A percentile compares a stretch with the other conserved stretches of the same genome.
Evolutionary conservation across 1,140 invertebrate species (phyloP).

Genomic region (Andricus grossulariae): DNA sequence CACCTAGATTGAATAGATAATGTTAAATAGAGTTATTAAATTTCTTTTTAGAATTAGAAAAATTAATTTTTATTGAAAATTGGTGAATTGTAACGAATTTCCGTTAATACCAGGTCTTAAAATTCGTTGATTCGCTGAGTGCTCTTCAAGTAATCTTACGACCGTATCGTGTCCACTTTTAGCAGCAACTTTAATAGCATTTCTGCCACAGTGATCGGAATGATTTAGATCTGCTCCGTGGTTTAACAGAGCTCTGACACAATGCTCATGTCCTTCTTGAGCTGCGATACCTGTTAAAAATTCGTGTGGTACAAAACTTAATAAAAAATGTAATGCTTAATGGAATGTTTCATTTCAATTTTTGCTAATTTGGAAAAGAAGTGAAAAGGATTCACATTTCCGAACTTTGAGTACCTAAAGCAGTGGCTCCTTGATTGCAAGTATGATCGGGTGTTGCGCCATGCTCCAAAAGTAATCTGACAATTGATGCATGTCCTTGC

Average conservation of each 20-base stretch:
- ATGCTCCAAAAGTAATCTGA: slow-evolving; percentile 86
- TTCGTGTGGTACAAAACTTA: background rate
- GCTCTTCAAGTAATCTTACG: slow-evolving; percentile 81
- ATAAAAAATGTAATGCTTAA: background rate
- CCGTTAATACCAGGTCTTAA: slow-evolving; percentile 65
- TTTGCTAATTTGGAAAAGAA: slow-evolving; percentile 29
- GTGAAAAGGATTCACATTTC: slow-evolving; percentile 35
- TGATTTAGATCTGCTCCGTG: slow-evolving; percentile 94
- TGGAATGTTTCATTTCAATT: slow-evolving; percentile 12
- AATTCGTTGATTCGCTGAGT: slow-evolving; percentile 72
- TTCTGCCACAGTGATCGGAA: slow-evolving; percentile 92
- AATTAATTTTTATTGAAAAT: background rate
- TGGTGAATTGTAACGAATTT: slow-evolving; percentile 39
- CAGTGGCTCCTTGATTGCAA: slow-evolving; percentile 95
- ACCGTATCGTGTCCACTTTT: slow-evolving; percentile 87
- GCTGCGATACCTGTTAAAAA: slow-evolving; percentile 82
- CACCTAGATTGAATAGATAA: slow-evolving; percentile 56
- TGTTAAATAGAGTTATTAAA: slow-evolving; percentile 3
- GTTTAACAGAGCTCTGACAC: slow-evolving; percentile 89
- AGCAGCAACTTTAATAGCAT: slow-evolving; percentile 85
- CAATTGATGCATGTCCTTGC: slow-evolving; percentile 92
- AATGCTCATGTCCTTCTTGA: slow-evolving; percentile 94
- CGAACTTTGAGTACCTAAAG: slow-evolving; percentile 79
- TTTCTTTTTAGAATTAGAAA: background rate
- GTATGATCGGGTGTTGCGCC: slow-evolving; percentile 91